Conservation (phyloP, 2,888 invertebrate species). For the Latrodectus elegans region DNA sequence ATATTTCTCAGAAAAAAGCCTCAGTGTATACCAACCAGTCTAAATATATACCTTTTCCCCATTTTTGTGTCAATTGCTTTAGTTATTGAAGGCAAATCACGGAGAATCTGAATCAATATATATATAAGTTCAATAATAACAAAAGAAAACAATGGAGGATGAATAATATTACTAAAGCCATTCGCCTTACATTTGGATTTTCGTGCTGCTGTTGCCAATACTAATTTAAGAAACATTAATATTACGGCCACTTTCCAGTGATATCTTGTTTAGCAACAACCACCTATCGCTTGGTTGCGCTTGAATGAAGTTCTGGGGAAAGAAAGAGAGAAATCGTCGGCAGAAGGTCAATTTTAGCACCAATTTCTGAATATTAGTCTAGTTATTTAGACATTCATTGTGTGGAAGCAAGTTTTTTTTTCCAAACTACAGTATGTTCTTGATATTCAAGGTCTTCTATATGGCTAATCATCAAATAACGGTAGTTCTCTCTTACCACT, state of each 20-base stretch:
- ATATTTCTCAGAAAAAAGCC: too few species aligned
- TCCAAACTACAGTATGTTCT: background rate
- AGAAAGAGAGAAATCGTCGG: conserved; percentile 24
- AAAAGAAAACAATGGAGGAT: background rate
- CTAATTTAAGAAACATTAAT: background rate
- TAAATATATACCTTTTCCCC: conserved; percentile 18
- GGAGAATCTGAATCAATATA: background rate
- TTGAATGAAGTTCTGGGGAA: conserved; percentile 42
- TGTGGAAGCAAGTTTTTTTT: background rate
- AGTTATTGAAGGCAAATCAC: background rate
- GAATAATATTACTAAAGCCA: background rate
- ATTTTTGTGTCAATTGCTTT: conserved; percentile 52
- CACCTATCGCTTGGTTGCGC: conserved; percentile 43
- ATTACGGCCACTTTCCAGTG: conserved; percentile 12
- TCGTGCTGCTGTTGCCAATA: background rate
- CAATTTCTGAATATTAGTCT: conserved; percentile 53
- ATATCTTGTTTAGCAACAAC: conserved; percentile 45
- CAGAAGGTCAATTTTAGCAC: conserved; percentile 57
- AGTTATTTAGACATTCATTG: conserved; percentile 34
- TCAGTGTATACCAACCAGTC: too few species aligned
- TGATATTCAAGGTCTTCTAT: background rate
- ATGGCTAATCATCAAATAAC: background rate
- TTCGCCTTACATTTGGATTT: background rate
- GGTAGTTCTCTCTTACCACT: background rate
- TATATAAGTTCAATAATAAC: conserved; percentile 1